Base-by-base conservation (phyloP, 2,113 vertebrate species). In the Melanotaenia duboulayi region DNA sequence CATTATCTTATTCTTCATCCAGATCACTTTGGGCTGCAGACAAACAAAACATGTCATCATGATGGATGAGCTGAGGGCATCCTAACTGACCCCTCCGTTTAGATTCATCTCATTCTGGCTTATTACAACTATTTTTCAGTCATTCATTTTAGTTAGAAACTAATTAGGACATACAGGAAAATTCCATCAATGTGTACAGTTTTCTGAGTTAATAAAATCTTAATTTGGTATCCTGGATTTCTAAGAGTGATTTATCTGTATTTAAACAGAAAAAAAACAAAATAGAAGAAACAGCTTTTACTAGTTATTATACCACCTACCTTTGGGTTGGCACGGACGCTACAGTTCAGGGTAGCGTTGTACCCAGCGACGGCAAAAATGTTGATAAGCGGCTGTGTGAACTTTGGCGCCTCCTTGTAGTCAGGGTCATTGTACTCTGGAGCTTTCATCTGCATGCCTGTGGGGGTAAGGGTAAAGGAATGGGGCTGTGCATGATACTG, bases 1-100 rank as follows among this genome's bases (percentile, higher is more conserved):
- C 1, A 66, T 2, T 0, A 99, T 96, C 92, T 96, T 98, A 87
- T 99, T 99, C 89, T 99, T 99, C 96, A 98, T 94, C 98, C 98
- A 99, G 76, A 95, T 95, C 81, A 99, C 96, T 91, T 98, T 99
- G 71, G 97, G 94, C 98, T 99, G 87, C 32, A 62, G 42, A 78
- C 17, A 82, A 6, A 65, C 8, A 42, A 37, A 8, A 4, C 48
- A n/a, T 11, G 10, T 24, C 1, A 49, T 1, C n/a, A 20, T 32
- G 17, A 35, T n/a, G 17, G 44, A 19, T 48, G 44, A n/a, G 44
- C 17, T 48, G 1, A 48, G 19, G 4, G 13, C 44, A 19, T 48
- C 17, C 1, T 2, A 7, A 46, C 14, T 46, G 14, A 46, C 17
- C 13, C 44, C 44, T 46, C 13, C 2, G 40, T 4, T 42, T 44